phyloP scores from a whole-genome alignment of 2,888 invertebrate genomes.

The Acrobasis repandana region DNA sequence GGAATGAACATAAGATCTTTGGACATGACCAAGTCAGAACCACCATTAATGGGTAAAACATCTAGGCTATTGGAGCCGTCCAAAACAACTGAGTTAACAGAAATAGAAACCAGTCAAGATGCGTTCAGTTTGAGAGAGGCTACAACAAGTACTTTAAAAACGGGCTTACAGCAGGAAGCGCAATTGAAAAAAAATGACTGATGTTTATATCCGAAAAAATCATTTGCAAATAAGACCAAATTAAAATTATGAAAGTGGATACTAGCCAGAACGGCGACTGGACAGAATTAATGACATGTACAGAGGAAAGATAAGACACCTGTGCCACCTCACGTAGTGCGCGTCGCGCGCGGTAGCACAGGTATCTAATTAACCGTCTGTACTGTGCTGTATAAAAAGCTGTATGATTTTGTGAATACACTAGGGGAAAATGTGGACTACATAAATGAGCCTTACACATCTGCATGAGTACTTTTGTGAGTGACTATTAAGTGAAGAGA shows the following conservation, averaged over 20 bases:
- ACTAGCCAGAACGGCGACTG: background rate
- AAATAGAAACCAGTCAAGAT: background rate
- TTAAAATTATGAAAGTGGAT: conserved; percentile 2
- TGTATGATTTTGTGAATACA: background rate
- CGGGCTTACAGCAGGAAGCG: too few species aligned
- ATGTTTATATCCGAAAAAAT: background rate
- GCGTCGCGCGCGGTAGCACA: too few species aligned
- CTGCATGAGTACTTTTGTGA: too few species aligned
- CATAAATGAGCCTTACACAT: too few species aligned
- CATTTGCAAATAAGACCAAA: background rate
- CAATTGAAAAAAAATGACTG: conserved; percentile 7
- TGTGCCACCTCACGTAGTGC: too few species aligned
- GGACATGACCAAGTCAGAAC: background rate
- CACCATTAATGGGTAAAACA: background rate
- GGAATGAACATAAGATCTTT: background rate
- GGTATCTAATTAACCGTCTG: too few species aligned
- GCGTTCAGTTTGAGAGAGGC: background rate
- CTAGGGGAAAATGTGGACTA: too few species aligned
- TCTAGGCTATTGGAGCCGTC: background rate
- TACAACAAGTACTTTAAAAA: background rate
- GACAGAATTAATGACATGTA: background rate
- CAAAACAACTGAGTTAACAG: background rate
- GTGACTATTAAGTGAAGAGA: too few species aligned
- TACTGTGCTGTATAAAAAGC: background rate
- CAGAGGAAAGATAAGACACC: too few species aligned